Conservation (phyloP, 2,113 vertebrate genomes). For the Eulemur rufifrons region DNA sequence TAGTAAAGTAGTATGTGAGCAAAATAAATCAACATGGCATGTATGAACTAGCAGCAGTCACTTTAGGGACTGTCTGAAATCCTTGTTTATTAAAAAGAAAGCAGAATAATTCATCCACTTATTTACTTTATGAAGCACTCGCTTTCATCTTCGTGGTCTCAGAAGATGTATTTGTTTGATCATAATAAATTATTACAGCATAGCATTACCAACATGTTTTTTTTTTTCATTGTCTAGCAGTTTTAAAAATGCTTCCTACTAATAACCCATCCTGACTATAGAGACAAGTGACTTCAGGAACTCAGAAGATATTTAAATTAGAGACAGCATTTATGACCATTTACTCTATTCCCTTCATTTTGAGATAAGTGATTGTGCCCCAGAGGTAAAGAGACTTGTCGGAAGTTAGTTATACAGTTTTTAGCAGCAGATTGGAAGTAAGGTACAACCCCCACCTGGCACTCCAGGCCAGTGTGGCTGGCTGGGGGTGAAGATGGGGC, state of each 20-base stretch:
- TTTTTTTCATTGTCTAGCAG: background rate
- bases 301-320: conserved; percentile 14
- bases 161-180: conserved; percentile 54
- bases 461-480: background rate
- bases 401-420: background rate
- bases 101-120: conserved; percentile 31
- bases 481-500: background rate
- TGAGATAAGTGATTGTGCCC: background rate
- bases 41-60: background rate
- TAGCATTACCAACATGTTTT: background rate
- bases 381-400: background rate
- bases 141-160: conserved; percentile 20
- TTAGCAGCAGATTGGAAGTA: background rate
- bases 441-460: background rate
- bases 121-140: conserved; percentile 11
- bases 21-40: conserved; percentile 29
- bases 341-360: conserved; percentile 6
- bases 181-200: conserved; percentile 33
- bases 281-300: conserved; percentile 12
- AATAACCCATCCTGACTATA: background rate
- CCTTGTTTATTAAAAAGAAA: conserved; percentile 54
- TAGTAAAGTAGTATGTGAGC: background rate
- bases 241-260: conserved; percentile 33
- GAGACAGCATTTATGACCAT: background rate
- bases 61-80: conserved; percentile 9